Evolutionary conservation across 2,797 vertebrate genomes (phyloP).

Genomic region (Hyperoplus immaculatus): DNA sequence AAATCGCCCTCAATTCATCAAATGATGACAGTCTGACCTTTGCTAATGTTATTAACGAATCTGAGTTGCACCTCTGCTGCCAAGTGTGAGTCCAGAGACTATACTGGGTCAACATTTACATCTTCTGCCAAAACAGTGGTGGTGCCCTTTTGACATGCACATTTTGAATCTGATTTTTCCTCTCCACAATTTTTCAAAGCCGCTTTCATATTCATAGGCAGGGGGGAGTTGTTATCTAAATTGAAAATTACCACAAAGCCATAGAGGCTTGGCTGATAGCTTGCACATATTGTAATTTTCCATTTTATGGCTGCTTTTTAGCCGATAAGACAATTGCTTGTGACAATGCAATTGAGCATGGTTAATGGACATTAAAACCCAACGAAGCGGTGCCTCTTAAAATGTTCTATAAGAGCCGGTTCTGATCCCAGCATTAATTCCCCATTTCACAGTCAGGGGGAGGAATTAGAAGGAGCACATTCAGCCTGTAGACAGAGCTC

Average conservation of each 20-base stretch:
- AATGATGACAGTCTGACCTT: slow-evolving; percentile 69
- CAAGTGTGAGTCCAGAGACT: slow-evolving; percentile 43
- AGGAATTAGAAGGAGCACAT: slow-evolving; percentile 70
- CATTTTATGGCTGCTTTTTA: slow-evolving; percentile 81
- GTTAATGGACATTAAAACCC: slow-evolving; percentile 83
- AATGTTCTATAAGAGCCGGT: slow-evolving; percentile 72
- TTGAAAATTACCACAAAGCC: slow-evolving; percentile 81
- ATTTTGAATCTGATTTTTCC: slow-evolving; percentile 63
- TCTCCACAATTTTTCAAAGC: slow-evolving; percentile 45
- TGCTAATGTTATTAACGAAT: slow-evolving; percentile 39
- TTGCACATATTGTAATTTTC: slow-evolving; percentile 79
- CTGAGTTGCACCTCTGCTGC: slow-evolving; percentile 31
- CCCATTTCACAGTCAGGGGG: slow-evolving; percentile 73
- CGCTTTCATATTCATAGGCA: slow-evolving; percentile 63
- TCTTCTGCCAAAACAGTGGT: slow-evolving; percentile 65
- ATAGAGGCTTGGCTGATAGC: slow-evolving; percentile 71
- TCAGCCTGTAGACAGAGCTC: slow-evolving; percentile 62
- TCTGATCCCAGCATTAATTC: slow-evolving; percentile 76
- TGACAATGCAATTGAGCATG: slow-evolving; percentile 85
- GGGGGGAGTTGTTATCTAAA: slow-evolving; percentile 79
- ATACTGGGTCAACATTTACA: slow-evolving; percentile 62
- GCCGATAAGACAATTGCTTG: slow-evolving; percentile 86
- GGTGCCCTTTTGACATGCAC: slow-evolving; percentile 63
- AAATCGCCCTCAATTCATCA: slow-evolving; percentile 55
- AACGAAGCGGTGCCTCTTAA: slow-evolving; percentile 73